Conservation (phyloP, 2,797 vertebrate species). For the Cirrhinus molitorella region DNA sequence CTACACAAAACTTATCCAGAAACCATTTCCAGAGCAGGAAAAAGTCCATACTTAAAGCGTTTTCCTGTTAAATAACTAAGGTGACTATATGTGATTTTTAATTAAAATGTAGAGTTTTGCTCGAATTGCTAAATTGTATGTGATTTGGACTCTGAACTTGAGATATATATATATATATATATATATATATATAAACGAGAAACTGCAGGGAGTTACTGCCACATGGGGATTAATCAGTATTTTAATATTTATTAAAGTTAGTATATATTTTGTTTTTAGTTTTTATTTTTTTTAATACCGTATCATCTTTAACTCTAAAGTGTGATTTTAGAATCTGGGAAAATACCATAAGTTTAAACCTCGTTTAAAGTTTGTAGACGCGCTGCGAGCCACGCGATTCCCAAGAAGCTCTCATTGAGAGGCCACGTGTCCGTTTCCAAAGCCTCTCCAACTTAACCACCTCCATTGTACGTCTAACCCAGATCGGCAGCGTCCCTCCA, state of each 20-base stretch:
- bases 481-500: slow-evolving; percentile 99
- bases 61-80: background rate
- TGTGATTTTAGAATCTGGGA: slow-evolving; percentile 23
- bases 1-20: background rate
- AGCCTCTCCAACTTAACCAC: slow-evolving; percentile 99
- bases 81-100: background rate
- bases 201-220: background rate
- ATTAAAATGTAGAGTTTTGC: background rate
- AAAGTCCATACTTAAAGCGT: background rate
- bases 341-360: slow-evolving; percentile 73
- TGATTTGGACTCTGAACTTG: background rate
- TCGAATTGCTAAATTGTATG: background rate
- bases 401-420: slow-evolving; percentile 94
- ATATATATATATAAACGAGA: no score
- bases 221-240: background rate
- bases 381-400: slow-evolving; percentile 96
- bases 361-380: slow-evolving; percentile 87
- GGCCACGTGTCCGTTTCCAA: slow-evolving; percentile 99
- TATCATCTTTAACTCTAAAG: background rate
- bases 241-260: background rate
- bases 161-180: no score
- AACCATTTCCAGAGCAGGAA: background rate
- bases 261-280: background rate
- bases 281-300: background rate
- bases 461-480: slow-evolving; percentile 99